Conservation (phyloP, 2,113 vertebrate species). For the Nanorana parkeri region DNA sequence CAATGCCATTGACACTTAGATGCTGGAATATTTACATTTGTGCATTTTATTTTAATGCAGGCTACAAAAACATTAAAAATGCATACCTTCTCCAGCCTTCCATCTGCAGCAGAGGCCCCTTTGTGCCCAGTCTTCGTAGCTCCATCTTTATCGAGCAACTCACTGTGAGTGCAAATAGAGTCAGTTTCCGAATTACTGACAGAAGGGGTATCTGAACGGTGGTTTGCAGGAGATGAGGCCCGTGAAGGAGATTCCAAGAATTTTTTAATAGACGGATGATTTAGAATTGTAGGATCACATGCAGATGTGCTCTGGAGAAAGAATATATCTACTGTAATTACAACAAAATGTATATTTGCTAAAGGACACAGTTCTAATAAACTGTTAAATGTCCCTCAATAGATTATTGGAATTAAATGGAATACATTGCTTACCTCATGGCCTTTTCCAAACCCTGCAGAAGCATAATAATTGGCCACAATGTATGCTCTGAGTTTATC, state of each 20-base stretch:
- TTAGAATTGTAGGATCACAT: slow-evolving; percentile 84
- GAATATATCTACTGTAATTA: background rate
- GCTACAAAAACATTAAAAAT: background rate
- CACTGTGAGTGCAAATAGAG: slow-evolving; percentile 90
- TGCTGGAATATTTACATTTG: no score
- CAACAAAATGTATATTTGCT: background rate
- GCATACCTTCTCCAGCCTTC: slow-evolving; percentile 67
- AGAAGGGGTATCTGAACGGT: slow-evolving; percentile 91
- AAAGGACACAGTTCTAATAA: background rate
- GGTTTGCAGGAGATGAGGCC: slow-evolving; percentile 94
- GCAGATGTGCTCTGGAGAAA: slow-evolving; percentile 76
- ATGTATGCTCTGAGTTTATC: slow-evolving; percentile 97
- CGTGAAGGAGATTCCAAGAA: slow-evolving; percentile 94
- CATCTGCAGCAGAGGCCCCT: slow-evolving; percentile 80
- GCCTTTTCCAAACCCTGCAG: slow-evolving; percentile 85
- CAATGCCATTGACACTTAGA: no score
- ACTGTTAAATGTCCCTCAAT: background rate
- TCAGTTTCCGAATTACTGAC: slow-evolving; percentile 91
- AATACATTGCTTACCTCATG: slow-evolving; percentile 81
- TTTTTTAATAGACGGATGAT: slow-evolving; percentile 95
- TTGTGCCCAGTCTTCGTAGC: slow-evolving; percentile 77
- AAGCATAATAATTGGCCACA: slow-evolving; percentile 97
- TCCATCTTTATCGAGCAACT: slow-evolving; percentile 79
- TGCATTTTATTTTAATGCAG: no score
- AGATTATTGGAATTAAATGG: background rate